Evolutionary conservation across 2,797 vertebrate genomes (phyloP).

Genomic region (Ceyx erithaca): DNA sequence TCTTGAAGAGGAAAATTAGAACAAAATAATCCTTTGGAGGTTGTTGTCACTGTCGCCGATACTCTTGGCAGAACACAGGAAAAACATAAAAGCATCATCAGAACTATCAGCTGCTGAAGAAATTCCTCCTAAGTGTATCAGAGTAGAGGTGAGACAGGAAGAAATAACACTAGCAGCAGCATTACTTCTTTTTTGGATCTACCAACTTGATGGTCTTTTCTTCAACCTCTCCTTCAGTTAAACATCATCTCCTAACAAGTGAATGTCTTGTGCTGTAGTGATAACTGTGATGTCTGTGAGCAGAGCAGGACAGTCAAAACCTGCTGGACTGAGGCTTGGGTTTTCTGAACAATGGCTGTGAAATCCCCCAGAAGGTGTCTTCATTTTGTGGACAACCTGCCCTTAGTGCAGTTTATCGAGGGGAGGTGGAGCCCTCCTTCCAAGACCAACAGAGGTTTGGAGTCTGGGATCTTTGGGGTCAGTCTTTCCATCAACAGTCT

Average conservation of each 20-base stretch:
- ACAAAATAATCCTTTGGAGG: background rate
- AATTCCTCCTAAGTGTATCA: background rate
- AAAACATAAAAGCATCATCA: background rate
- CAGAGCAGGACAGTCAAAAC: background rate
- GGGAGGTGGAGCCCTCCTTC: background rate
- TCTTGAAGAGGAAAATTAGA: background rate
- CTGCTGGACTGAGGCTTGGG: background rate
- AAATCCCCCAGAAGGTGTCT: background rate
- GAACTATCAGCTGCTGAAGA: background rate
- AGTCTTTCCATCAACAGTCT: background rate
- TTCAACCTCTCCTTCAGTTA: background rate
- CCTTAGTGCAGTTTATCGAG: background rate
- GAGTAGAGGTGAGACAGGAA: background rate
- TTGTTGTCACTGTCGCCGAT: background rate
- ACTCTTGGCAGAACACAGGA: background rate
- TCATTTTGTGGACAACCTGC: background rate
- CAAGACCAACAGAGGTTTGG: background rate
- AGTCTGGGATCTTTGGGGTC: background rate
- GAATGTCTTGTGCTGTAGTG: background rate
- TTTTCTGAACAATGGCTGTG: background rate
- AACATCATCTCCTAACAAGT: background rate
- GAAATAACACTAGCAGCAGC: background rate
- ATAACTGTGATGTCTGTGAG: background rate
- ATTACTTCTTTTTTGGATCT: background rate
- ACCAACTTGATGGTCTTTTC: background rate